A percentile compares a stretch with the other conserved stretches of the same genome.
These are phyloP conservation scores for Scrobipalpa atriplicella DNA, from an alignment of 2,888 invertebrate genomes.

Conservation along the genomic window DNA sequence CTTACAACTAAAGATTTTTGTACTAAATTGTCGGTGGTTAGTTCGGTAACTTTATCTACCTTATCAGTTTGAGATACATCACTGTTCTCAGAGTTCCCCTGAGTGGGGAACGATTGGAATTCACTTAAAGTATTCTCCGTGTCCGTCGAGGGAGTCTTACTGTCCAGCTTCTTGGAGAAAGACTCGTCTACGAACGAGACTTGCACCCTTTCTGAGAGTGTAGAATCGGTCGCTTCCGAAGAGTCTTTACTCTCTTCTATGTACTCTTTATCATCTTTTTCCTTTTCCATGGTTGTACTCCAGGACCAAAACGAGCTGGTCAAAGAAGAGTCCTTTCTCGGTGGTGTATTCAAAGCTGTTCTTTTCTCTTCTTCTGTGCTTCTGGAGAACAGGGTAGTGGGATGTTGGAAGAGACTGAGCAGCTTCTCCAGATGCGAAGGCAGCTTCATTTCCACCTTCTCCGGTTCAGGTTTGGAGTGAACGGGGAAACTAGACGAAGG, in stretches of 20 bases:
- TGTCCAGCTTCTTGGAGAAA: conserved; percentile 72
- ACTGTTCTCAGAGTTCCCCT: conserved; percentile 48
- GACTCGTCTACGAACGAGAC: conserved; percentile 75
- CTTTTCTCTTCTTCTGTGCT: conserved; percentile 71
- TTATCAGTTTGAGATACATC: conserved; percentile 40
- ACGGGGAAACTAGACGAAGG: conserved; percentile 73
- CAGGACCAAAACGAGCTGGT: conserved; percentile 78
- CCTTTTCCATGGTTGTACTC: conserved; percentile 66
- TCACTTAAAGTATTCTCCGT: conserved; percentile 76
- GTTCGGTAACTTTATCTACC: conserved; percentile 62
- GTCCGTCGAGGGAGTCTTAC: conserved; percentile 76
- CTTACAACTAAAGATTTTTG: conserved; percentile 79
- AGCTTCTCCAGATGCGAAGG: conserved; percentile 86
- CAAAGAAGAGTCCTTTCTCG: conserved; percentile 71
- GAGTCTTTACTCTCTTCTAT: conserved; percentile 59
- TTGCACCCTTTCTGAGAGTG: conserved; percentile 74
- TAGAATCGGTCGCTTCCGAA: conserved; percentile 73
- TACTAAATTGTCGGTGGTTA: conserved; percentile 78
- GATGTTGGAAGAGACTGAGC: conserved; percentile 85
- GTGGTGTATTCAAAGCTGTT: conserved; percentile 67
- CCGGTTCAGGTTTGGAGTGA: conserved; percentile 58
- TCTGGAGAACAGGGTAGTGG: conserved; percentile 83
- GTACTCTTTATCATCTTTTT: conserved; percentile 54
- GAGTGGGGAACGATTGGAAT: conserved; percentile 65
- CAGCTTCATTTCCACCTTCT: conserved; percentile 63